These are phyloP conservation scores for Willowsia nigromaculata DNA, from an alignment of 2,888 invertebrate genomes.

Conservation along the genomic window DNA sequence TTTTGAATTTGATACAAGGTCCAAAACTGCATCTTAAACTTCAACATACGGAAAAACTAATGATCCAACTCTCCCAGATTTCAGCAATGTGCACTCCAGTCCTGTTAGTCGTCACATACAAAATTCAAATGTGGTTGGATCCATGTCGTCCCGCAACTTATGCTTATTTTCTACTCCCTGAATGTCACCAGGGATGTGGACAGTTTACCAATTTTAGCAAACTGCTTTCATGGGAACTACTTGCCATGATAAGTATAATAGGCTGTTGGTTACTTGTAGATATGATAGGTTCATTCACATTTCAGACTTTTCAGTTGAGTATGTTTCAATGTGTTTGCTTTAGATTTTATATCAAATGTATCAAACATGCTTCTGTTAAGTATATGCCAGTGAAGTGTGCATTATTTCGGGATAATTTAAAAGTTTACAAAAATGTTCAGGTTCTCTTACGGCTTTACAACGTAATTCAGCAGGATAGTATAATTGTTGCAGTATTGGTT, in stretches of 20 bases:
- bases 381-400: too few species aligned
- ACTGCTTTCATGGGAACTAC: background rate
- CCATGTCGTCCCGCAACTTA: background rate
- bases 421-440: slow-evolving; percentile 6
- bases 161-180: background rate
- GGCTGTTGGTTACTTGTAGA: slow-evolving; percentile 30
- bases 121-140: background rate
- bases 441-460: slow-evolving; percentile 1
- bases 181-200: background rate
- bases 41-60: background rate
- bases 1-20: background rate
- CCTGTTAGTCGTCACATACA: background rate
- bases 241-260: background rate
- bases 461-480: slow-evolving; percentile 1
- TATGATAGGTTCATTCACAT: background rate
- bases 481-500: background rate
- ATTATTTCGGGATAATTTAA: background rate
- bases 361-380: background rate
- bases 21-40: background rate
- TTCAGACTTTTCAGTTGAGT: slow-evolving; percentile 7
- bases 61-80: background rate
- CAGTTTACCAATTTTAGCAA: background rate
- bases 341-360: background rate
- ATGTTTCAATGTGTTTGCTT: slow-evolving; percentile 9
- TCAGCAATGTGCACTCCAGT: background rate